Evolutionary conservation across 2,888 invertebrate species (phyloP).

Genomic region (Lochmaea capreae): DNA sequence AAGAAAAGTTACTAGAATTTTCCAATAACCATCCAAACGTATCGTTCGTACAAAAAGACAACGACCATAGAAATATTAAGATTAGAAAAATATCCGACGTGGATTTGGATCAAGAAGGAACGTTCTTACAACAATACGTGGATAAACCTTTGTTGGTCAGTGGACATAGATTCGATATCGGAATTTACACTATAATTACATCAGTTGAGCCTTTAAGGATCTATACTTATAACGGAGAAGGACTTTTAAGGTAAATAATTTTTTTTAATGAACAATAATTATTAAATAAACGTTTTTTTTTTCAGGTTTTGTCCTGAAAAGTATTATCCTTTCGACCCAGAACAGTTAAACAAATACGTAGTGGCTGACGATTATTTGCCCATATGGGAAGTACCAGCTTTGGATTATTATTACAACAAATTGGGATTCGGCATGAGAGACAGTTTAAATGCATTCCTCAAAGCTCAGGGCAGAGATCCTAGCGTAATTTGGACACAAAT

Average conservation of each 20-base stretch:
- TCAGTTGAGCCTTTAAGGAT: conserved; percentile 90
- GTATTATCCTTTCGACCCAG: conserved; percentile 90
- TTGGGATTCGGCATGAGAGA: conserved; percentile 87
- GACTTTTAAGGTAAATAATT: conserved; percentile 79
- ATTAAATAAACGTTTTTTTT: conserved; percentile 38
- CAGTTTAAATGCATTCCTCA: conserved; percentile 82
- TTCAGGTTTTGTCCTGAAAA: conserved; percentile 86
- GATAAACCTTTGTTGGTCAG: conserved; percentile 90
- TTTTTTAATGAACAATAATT: not conserved
- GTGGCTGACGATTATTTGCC: conserved; percentile 95
- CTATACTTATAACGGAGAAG: conserved; percentile 87
- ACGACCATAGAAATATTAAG: conserved; percentile 88
- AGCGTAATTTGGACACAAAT: conserved; percentile 83
- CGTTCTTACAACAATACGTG: conserved; percentile 93
- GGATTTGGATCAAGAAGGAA: conserved; percentile 76
- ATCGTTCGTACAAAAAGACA: conserved; percentile 91
- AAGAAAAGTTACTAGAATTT: conserved; percentile 77
- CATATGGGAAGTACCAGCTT: conserved; percentile 89
- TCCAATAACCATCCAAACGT: conserved; percentile 74
- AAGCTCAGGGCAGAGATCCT: conserved; percentile 77
- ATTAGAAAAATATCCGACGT: conserved; percentile 80
- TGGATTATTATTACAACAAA: conserved; percentile 76
- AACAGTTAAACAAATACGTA: conserved; percentile 88
- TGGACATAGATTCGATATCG: conserved; percentile 96
- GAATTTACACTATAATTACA: conserved; percentile 91